Evolutionary conservation across 2,888 invertebrate genomes (phyloP).

Genomic region (Drosophila algonquin): DNA sequence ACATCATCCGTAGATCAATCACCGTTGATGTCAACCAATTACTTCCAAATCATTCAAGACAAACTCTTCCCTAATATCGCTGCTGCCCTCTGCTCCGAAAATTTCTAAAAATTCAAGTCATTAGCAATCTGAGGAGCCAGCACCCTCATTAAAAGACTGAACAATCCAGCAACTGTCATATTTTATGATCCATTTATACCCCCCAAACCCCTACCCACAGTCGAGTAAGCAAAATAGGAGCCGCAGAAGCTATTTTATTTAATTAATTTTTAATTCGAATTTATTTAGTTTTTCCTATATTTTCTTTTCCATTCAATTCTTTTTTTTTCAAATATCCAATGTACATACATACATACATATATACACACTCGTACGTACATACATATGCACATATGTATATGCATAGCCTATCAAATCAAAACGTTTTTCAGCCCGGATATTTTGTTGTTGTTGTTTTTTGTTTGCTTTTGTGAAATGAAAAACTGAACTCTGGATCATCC

Average conservation of each 20-base stretch:
- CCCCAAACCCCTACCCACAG: conserved; percentile 22
- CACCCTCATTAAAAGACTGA: conserved; percentile 50
- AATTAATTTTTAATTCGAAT: conserved; percentile 77
- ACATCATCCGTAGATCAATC: conserved; percentile 42
- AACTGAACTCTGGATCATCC: conserved; percentile 72
- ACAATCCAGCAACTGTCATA: conserved; percentile 47
- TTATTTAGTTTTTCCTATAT: conserved; percentile 3
- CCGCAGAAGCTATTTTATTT: conserved; percentile 63
- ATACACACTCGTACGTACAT: no score
- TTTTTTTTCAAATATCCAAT: no score
- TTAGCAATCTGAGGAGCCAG: conserved; percentile 57
- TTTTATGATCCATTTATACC: conserved; percentile 65
- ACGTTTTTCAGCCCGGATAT: conserved; percentile 47
- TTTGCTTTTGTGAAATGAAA: conserved; percentile 56
- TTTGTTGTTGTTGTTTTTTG: neutral
- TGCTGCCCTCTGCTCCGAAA: neutral
- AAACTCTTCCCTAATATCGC: conserved; percentile 19
- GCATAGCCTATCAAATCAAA: conserved; percentile 55
- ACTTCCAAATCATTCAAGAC: conserved; percentile 64
- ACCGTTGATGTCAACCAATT: conserved; percentile 48
- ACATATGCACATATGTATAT: conserved; percentile 11
- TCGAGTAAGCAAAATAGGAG: conserved; percentile 23
- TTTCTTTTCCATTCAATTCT: no score
- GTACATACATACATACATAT: no score
- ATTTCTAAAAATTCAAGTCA: conserved; percentile 41